These are phyloP conservation scores for Caenorhabditis imperialis DNA, from an alignment of 2,888 invertebrate species.

Conservation along the genomic window DNA sequence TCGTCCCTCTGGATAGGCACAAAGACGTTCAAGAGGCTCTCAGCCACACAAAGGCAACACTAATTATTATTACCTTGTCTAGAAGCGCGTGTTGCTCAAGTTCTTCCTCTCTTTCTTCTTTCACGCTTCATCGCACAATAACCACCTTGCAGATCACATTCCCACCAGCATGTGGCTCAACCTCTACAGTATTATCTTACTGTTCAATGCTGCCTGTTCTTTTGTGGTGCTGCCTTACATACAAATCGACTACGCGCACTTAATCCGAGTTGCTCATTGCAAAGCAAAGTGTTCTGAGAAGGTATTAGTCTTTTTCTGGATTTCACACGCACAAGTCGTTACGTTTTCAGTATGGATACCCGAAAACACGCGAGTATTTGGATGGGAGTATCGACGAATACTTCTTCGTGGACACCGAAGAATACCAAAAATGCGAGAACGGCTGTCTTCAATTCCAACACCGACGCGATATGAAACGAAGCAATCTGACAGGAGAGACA, in stretches of 20 bases:
- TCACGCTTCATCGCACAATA: slow-evolving; percentile 9
- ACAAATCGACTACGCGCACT: slow-evolving; percentile 75
- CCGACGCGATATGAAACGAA: slow-evolving; percentile 47
- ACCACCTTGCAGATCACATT: slow-evolving; percentile 20
- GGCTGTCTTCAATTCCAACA: slow-evolving; percentile 66
- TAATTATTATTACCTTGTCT: slow-evolving; percentile 57
- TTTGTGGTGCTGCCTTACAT: slow-evolving; percentile 75
- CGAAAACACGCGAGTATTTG: slow-evolving; percentile 40
- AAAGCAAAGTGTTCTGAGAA: slow-evolving; percentile 76
- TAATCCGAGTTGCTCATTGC: slow-evolving; percentile 73
- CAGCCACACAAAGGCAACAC: slow-evolving; percentile 47
- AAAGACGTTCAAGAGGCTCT: slow-evolving; percentile 53
- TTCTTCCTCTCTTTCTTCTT: slow-evolving; percentile 11
- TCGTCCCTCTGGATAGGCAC: slow-evolving; percentile 10
- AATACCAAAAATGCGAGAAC: slow-evolving; percentile 62
- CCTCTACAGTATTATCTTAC: slow-evolving; percentile 27
- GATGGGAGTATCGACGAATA: slow-evolving; percentile 60
- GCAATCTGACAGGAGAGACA: slow-evolving; percentile 54
- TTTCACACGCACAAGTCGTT: too few relatives aligned
- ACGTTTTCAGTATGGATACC: slow-evolving; percentile 64
- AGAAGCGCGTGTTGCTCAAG: slow-evolving; percentile 11
- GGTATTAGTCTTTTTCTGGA: slow-evolving; percentile 52
- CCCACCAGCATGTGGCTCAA: slow-evolving; percentile 43
- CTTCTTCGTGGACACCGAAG: slow-evolving; percentile 50
- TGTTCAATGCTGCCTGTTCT: slow-evolving; percentile 25